A percentile compares a stretch with the other conserved stretches of the same genome.
phyloP scores from a whole-genome alignment of 2,113 vertebrate species.

The Cyprinodon brontotheroides region DNA sequence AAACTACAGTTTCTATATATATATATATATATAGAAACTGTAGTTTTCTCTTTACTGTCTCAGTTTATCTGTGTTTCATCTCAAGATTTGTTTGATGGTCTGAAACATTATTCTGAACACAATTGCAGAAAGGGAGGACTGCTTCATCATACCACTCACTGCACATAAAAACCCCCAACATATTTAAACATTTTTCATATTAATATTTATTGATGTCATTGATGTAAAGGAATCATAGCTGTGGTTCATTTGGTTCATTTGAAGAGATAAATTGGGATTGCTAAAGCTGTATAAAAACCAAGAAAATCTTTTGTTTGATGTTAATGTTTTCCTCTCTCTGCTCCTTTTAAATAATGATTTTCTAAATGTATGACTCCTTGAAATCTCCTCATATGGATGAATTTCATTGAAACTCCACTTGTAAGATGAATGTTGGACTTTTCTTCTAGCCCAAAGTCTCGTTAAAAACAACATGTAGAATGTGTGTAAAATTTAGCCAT shows the following conservation, averaged over 20 bases:
- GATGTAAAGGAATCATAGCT: conserved; percentile 24
- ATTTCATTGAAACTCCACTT: conserved; percentile 20
- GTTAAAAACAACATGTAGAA: conserved; percentile 30
- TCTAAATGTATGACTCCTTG: conserved; percentile 44
- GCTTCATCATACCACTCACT: background rate
- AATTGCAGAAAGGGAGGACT: background rate
- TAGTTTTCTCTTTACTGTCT: no score
- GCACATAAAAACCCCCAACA: background rate
- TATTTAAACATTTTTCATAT: conserved; percentile 1
- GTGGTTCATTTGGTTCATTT: conserved; percentile 7
- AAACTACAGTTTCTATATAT: no score
- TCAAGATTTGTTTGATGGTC: background rate
- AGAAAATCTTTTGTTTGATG: conserved; percentile 13
- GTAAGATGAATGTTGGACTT: conserved; percentile 33
- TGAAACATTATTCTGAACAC: background rate
- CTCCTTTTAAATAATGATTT: conserved; percentile 25
- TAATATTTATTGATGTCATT: conserved; percentile 35
- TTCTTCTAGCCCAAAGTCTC: conserved; percentile 7
- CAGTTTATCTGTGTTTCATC: background rate
- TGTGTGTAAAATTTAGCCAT: conserved; percentile 36
- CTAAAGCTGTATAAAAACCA: conserved; percentile 4
- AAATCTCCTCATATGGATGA: conserved; percentile 44
- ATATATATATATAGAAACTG: no score
- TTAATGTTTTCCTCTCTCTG: conserved; percentile 27
- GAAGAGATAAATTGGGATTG: conserved; percentile 20